Conservation (phyloP, 2,113 vertebrate species). For the Vimba vimba region DNA sequence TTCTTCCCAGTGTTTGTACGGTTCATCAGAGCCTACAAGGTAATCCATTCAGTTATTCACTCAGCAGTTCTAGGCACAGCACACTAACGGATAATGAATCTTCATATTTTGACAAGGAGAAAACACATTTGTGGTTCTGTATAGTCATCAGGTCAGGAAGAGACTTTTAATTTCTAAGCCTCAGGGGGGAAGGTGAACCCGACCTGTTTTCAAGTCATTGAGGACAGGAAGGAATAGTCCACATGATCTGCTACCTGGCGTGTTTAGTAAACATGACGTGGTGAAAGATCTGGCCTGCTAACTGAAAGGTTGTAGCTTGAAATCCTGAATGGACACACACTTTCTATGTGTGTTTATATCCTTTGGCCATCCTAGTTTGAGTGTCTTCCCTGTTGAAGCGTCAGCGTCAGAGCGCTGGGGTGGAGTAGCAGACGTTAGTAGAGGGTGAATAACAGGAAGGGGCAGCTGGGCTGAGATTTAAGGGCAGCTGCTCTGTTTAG, state of each 20-base stretch:
- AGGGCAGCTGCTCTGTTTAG: conserved; percentile 76
- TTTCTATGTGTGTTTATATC: conserved; percentile 12
- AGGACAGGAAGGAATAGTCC: conserved; percentile 3
- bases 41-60: conserved; percentile 55
- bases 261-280: conserved; percentile 10
- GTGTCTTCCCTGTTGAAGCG: conserved; percentile 7
- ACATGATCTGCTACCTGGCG: neutral
- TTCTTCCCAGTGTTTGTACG: conserved; percentile 97
- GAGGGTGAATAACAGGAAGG: conserved; percentile 78
- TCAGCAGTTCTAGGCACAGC: neutral
- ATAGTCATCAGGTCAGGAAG: neutral
- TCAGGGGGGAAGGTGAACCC: neutral
- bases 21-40: conserved; percentile 96
- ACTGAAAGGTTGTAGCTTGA: neutral
- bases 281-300: conserved; percentile 14
- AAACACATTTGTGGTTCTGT: neutral
- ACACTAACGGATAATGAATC: neutral
- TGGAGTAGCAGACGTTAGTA: conserved; percentile 8
- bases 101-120: neutral
- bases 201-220: neutral
- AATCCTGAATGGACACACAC: neutral
- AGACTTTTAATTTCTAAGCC: conserved; percentile 11
- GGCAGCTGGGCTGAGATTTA: conserved; percentile 72
- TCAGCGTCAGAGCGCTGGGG: conserved; percentile 4
- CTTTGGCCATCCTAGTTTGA: conserved; percentile 8